A percentile compares a stretch with the other conserved stretches of the same genome.
phyloP scores from a whole-genome alignment of 2,888 invertebrate genomes.

The Neoitamus cyanurus region DNA sequence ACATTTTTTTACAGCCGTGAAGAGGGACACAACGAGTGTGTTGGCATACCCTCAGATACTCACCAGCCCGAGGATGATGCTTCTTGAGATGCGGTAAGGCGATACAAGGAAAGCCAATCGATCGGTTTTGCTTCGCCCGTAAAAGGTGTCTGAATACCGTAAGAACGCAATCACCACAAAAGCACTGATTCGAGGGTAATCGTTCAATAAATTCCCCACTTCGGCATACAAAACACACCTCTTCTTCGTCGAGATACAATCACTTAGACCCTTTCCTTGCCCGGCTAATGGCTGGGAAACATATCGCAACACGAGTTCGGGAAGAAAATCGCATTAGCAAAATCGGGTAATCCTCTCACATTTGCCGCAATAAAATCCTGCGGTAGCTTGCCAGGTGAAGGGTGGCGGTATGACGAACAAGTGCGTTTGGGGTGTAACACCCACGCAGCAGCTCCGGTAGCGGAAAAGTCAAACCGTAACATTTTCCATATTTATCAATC shows the following conservation, averaged over 20 bases:
- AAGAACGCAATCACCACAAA: slow-evolving; percentile 35
- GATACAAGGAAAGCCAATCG: neutral
- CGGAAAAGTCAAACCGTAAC: slow-evolving; percentile 22
- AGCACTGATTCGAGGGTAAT: slow-evolving; percentile 40
- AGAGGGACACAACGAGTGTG: neutral
- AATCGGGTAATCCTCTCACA: slow-evolving; percentile 29
- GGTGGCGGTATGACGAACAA: neutral
- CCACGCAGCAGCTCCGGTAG: neutral
- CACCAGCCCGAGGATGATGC: neutral
- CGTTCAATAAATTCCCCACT: slow-evolving; percentile 30
- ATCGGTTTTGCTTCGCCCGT: slow-evolving; percentile 1
- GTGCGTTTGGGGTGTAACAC: neutral
- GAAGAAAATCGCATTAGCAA: slow-evolving; percentile 31
- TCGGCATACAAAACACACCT: neutral
- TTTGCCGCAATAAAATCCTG: slow-evolving; percentile 22
- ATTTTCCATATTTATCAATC: slow-evolving; percentile 46
- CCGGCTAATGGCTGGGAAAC: neutral
- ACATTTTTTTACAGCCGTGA: neutral
- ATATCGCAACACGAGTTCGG: slow-evolving; percentile 8
- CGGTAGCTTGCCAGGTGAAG: neutral
- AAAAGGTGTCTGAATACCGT: slow-evolving; percentile 4
- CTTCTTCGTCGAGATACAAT: slow-evolving; percentile 23
- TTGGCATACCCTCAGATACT: neutral
- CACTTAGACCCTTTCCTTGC: slow-evolving; percentile 28
- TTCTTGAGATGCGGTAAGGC: neutral